phyloP scores from a whole-genome alignment of 2,888 invertebrate species.

The Therioaphis trifolii region DNA sequence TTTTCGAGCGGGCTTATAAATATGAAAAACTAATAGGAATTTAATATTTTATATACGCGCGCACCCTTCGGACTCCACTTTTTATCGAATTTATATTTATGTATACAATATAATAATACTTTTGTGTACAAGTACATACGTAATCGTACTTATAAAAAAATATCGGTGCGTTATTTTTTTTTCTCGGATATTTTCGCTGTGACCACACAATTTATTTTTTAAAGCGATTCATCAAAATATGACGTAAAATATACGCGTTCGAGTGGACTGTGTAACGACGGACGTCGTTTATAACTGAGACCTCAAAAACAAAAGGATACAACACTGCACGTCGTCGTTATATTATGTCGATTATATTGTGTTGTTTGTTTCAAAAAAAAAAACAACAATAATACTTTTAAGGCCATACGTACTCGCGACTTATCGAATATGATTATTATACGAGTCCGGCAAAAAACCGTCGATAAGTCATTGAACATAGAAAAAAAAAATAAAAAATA shows the following conservation, averaged over 20 bases:
- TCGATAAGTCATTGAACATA: not conserved
- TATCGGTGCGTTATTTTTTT: not conserved
- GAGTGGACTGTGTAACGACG: not conserved
- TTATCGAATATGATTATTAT: not conserved
- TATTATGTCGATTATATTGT: too few species aligned
- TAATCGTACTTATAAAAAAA: constrained; percentile 32
- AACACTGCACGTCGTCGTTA: not conserved
- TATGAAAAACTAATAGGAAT: too few species aligned
- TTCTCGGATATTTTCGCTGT: not conserved
- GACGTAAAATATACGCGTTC: constrained; percentile 18
- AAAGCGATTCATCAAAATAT: constrained; percentile 13
- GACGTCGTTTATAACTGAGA: not conserved
- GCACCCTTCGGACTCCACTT: too few species aligned
- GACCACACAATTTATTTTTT: constrained; percentile 12
- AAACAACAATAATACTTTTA: too few species aligned
- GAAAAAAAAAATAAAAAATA: not conserved
- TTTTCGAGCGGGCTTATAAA: too few species aligned
- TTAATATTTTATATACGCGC: too few species aligned
- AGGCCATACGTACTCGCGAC: too few species aligned
- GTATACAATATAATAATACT: not conserved
- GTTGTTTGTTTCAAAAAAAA: too few species aligned
- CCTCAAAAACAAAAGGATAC: not conserved
- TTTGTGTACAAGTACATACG: too few species aligned
- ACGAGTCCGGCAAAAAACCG: not conserved
- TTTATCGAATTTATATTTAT: too few species aligned